phyloP scores from a whole-genome alignment of 2,113 vertebrate genomes.

The Panthera uncia region DNA sequence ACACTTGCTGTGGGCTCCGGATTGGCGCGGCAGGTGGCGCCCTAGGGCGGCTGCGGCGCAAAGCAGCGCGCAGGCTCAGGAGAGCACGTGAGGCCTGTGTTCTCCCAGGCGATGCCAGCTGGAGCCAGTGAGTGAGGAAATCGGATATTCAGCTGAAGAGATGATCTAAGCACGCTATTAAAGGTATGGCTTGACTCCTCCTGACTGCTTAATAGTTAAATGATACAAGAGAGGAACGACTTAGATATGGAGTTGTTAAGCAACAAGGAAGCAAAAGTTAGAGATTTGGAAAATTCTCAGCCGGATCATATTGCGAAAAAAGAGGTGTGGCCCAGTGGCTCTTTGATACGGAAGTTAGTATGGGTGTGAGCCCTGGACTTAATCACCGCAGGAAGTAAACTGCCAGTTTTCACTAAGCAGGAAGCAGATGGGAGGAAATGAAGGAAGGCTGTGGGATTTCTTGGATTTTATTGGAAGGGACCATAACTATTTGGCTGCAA shows the following conservation, averaged over 20 bases:
- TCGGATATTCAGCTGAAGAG: background rate
- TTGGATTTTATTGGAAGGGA: background rate
- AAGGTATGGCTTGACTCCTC: background rate
- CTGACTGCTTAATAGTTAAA: background rate
- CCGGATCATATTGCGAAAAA: background rate
- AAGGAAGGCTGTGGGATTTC: background rate
- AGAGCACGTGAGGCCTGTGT: background rate
- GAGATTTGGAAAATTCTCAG: background rate
- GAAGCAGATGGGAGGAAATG: background rate
- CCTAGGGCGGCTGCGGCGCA: too few species aligned
- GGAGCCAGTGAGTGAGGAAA: background rate
- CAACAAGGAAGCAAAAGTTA: background rate
- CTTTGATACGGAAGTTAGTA: background rate
- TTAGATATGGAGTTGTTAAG: background rate
- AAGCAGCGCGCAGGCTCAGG: background rate
- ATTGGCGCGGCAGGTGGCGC: background rate
- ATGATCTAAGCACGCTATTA: background rate
- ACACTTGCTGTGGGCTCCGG: background rate
- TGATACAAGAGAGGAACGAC: background rate
- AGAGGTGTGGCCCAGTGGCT: background rate
- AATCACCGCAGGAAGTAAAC: background rate
- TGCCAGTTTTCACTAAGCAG: background rate
- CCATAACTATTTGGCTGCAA: background rate
- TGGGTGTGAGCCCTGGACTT: background rate
- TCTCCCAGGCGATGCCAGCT: background rate